These are phyloP conservation scores for Caenorhabditis sp. DNA, from an alignment of 2,888 invertebrate genomes.

Conservation along the genomic window DNA sequence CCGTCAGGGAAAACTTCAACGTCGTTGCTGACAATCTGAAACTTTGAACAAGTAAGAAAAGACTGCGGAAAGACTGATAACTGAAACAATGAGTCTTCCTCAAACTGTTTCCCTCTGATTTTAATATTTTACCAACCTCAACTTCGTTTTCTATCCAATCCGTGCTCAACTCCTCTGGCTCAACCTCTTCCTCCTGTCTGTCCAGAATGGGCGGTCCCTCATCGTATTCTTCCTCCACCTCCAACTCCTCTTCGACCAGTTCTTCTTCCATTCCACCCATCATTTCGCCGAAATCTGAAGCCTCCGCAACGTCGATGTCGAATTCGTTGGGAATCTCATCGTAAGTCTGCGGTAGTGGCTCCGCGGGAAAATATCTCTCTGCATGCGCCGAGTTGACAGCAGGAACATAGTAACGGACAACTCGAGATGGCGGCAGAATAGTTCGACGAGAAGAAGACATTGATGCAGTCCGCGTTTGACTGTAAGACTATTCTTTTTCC, in stretches of 20 bases:
- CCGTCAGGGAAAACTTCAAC: conserved; percentile 48
- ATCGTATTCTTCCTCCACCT: conserved; percentile 34
- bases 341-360: conserved; percentile 16
- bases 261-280: conserved; percentile 1
- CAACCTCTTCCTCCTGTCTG: conserved; percentile 19
- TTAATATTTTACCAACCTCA: conserved; percentile 42
- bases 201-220: conserved; percentile 59
- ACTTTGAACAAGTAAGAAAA: background rate
- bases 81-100: too few relatives aligned
- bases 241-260: conserved; percentile 1
- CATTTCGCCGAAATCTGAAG: background rate
- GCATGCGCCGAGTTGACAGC: too few relatives aligned
- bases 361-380: background rate
- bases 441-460: background rate
- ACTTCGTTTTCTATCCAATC: conserved; percentile 70
- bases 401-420: conserved; percentile 8
- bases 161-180: background rate
- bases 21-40: conserved; percentile 27
- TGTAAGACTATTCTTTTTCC: too few relatives aligned
- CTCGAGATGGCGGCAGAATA: background rate
- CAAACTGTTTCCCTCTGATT: too few relatives aligned
- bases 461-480: background rate
- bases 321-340: conserved; percentile 10
- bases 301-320: conserved; percentile 3
- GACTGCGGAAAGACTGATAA: too few relatives aligned